Evolutionary conservation across 2,113 vertebrate genomes (phyloP).

Genomic region (Dermatemys mawii): DNA sequence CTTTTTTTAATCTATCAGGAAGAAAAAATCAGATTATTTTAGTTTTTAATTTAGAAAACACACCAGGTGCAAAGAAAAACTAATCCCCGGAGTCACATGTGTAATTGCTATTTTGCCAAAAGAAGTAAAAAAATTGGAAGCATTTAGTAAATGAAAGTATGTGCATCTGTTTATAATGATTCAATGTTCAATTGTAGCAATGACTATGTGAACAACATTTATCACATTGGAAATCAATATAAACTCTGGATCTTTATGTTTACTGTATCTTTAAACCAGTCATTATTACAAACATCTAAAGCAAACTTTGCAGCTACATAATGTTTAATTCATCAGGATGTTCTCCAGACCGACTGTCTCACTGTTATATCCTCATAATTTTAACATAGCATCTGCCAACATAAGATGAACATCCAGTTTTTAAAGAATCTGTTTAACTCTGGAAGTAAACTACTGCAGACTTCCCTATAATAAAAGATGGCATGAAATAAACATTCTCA

Average conservation of each 20-base stretch:
- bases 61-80: constrained; percentile 45
- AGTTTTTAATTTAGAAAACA: constrained; percentile 36
- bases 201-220: constrained; percentile 34
- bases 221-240: constrained; percentile 67
- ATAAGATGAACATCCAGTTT: constrained; percentile 50
- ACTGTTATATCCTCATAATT: constrained; percentile 62
- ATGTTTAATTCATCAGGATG: constrained; percentile 77
- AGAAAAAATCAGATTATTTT: constrained; percentile 27
- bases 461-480: not conserved
- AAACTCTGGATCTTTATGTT: constrained; percentile 66
- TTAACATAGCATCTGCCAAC: constrained; percentile 71
- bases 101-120: constrained; percentile 35
- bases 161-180: constrained; percentile 53
- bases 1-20: not conserved
- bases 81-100: constrained; percentile 28
- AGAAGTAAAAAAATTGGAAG: constrained; percentile 1
- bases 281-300: constrained; percentile 71
- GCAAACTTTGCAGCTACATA: constrained; percentile 71
- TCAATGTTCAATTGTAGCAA: constrained; percentile 57
- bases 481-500: not conserved
- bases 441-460: constrained; percentile 38
- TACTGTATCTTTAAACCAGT: constrained; percentile 65
- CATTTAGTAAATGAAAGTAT: constrained; percentile 21
- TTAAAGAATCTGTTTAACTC: constrained; percentile 58
- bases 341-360: constrained; percentile 62